Base-by-base conservation (phyloP, 1,140 invertebrate species). In the Drosophila malerkotliana region DNA sequence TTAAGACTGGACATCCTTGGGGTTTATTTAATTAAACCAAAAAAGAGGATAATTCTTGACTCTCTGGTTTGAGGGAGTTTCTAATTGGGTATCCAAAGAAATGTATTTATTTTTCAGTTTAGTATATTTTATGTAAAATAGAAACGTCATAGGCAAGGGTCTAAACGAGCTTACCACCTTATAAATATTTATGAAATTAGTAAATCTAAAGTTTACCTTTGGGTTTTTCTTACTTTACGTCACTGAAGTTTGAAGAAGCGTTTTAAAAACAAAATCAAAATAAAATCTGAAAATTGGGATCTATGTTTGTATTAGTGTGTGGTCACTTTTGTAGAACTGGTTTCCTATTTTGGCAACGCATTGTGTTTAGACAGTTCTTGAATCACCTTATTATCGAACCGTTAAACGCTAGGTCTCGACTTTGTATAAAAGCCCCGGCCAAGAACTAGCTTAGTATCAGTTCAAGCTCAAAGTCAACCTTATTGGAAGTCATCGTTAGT, bases 361-460 rank as follows among this genome's bases (percentile, higher is more conserved):
- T 66, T 79, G 66, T 83, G 51, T 21, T 14, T 47, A 66, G 61
- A 84, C 61, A 67, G 76, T 76, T 84, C 80, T 83, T 83, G 80
- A 83, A 83, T 84, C 71, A 67, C 72, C 79, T 83, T 83, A 83
- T 76, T 79, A 79, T 49, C 28, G 12, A 64, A 26, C 52, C 78
- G 82, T 78, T 85, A 85, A 85, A 64, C 37, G 64, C 26, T 53
- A 39, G 60, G 44, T 51, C 2, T 21, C 30, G 21, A 37, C 32
- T 10, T 18, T 30, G 39, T 85, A 85, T 75, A 85, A 81, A 64
- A 63, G 53, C 32, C 12, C 14, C 15, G 8, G n/a, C 18, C 7
- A 12, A 41, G 7, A 30, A 26, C 24, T 8, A 32, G 18, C 26
- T 53, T 3, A n/a, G 14, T 32, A 62, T 78, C 82, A 87, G 83